Evolutionary conservation across 2,797 vertebrate genomes (phyloP), one percentile per base, ranked within the genome.

Genomic region (Cyclura pinguis): DNA sequence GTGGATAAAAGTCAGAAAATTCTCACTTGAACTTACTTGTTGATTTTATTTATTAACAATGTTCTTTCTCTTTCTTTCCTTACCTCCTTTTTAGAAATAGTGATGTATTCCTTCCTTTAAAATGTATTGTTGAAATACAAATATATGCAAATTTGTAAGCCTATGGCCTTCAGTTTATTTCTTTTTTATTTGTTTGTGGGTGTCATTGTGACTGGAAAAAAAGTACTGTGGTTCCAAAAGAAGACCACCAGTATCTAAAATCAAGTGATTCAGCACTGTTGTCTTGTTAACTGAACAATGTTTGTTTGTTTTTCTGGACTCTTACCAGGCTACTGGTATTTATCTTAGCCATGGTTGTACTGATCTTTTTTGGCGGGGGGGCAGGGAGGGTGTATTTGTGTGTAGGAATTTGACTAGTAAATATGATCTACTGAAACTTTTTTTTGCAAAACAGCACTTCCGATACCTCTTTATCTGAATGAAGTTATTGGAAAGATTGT

Each of bases 401-500:
- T 50, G 27, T 64, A 64, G 35, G 74, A 82, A 88, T 86, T 84
- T 84, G 57, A 84, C 42, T 83, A n/a, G 76, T 64, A 80, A 84
- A 85, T 47, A 50, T 69, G 52, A 64, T 89, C 64, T 64, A 88
- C 22, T 72, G 83, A 93, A 93, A 87, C 0, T 0, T 80, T 94
- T 96, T 94, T 89, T 27, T 94, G 18, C 24, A 89, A 64, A 80
- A 81, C 76, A 88, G 74, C 83, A 86, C 76, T 93, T 81, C 84
- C 78, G 0, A 1, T 22, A 88, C 93, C 35, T 85, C 1, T 27
- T 4, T 73, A 35, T 29, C 67, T 55, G 67, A 86, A 42, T 84
- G 87, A 91, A 35, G 88, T 2, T 22, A 55, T 42, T 77, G 93
- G 92, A 93, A 95, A 92, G 88, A 84, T 20, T 91, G 32, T 95